Conservation (phyloP, 2,888 invertebrate genomes). For the Loripinus fragilis region DNA sequence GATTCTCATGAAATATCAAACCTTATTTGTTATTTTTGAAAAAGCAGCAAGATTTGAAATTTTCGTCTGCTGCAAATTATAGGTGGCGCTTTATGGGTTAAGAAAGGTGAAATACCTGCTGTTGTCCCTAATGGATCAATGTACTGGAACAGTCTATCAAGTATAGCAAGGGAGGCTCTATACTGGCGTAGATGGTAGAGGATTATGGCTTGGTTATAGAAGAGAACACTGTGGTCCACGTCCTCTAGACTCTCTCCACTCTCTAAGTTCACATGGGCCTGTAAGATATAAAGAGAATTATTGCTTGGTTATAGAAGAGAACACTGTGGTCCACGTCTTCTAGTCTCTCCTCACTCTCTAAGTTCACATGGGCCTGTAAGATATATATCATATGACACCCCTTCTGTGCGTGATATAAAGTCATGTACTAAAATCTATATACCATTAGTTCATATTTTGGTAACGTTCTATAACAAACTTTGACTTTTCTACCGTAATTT, state of each 20-base stretch:
- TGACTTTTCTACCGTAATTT: too few species aligned
- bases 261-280: slow-evolving; percentile 83
- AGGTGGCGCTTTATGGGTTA: too few species aligned
- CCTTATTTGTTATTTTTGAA: too few species aligned
- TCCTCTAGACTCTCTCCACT: slow-evolving; percentile 86
- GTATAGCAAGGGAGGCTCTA: slow-evolving; percentile 87
- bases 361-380: slow-evolving; percentile 80
- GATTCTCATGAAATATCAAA: too few species aligned
- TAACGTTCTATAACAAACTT: too few species aligned
- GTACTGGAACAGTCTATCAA: slow-evolving; percentile 87
- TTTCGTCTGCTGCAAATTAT: too few species aligned
- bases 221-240: slow-evolving; percentile 88
- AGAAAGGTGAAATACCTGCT: slow-evolving; percentile 23
- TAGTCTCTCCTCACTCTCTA: slow-evolving; percentile 85
- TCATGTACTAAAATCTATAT: too few species aligned
- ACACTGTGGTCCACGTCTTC: slow-evolving; percentile 89
- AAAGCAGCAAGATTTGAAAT: too few species aligned
- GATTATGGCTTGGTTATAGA: slow-evolving; percentile 92
- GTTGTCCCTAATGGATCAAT: slow-evolving; percentile 88
- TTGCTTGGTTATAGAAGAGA: slow-evolving; percentile 91
- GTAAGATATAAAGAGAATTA: slow-evolving; percentile 83
- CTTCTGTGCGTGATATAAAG: too few species aligned
- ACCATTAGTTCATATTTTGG: too few species aligned
- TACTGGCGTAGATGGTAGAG: slow-evolving; percentile 91
- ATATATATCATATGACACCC: too few species aligned